These are phyloP conservation scores for Mionectes macconnelli DNA, from an alignment of 2,113 vertebrate genomes.

Conservation along the genomic window DNA sequence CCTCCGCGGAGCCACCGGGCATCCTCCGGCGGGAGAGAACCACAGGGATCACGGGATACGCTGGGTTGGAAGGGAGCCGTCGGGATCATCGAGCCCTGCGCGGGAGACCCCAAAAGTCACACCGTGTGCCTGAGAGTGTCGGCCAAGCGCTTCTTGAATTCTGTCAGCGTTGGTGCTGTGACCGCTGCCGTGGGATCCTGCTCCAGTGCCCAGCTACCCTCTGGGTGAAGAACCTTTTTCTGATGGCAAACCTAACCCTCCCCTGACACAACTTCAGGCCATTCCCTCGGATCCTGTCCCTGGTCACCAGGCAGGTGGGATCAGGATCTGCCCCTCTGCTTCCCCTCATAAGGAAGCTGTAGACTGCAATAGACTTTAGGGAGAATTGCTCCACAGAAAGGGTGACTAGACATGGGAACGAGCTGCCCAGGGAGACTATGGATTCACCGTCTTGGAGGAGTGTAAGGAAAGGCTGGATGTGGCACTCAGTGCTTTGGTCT, in stretches of 20 bases:
- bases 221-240: not conserved
- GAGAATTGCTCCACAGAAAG: not conserved
- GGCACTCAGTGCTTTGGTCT: not conserved
- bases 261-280: not conserved
- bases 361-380: not conserved
- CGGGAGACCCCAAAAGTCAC: not conserved
- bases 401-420: not conserved
- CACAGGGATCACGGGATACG: not conserved
- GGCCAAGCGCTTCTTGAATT: not conserved
- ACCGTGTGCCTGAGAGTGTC: not conserved
- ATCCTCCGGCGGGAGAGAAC: not conserved
- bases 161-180: not conserved
- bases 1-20: not conserved
- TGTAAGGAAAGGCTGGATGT: not conserved
- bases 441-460: not conserved
- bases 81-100: not conserved
- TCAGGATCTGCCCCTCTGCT: not conserved
- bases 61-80: accelerated
- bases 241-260: not conserved
- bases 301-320: too few species aligned
- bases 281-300: not conserved
- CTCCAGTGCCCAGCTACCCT: not conserved
- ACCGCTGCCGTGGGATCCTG: not conserved
- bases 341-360: not conserved
- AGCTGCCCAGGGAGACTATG: not conserved